A percentile compares a stretch with the other conserved stretches of the same genome.
Evolutionary conservation across 2,888 invertebrate genomes (phyloP).

Genomic region (Siphlonurus alternatus): DNA sequence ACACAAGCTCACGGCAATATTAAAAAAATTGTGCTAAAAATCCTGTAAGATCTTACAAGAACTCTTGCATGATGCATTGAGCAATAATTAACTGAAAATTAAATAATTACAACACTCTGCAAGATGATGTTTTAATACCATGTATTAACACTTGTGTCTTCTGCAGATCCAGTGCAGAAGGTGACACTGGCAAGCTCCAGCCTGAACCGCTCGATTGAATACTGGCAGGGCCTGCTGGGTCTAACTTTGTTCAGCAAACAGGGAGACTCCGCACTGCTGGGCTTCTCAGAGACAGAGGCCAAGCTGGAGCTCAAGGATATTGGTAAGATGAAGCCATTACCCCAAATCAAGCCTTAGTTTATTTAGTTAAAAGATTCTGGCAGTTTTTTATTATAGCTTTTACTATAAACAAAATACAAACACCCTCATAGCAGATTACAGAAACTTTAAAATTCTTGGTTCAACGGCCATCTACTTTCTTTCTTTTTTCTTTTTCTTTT

Average conservation of each 20-base stretch:
- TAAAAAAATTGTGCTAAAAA: too few relatives aligned
- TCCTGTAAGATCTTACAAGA: too few relatives aligned
- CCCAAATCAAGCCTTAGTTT: too few relatives aligned
- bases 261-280: slow-evolving; percentile 43
- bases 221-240: slow-evolving; percentile 67
- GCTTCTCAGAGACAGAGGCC: slow-evolving; percentile 54
- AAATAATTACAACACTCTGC: not conserved
- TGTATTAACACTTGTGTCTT: too few relatives aligned
- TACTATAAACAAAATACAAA: too few relatives aligned
- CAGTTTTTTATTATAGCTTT: too few relatives aligned
- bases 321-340: slow-evolving; percentile 34
- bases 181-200: slow-evolving; percentile 65
- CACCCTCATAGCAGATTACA: too few relatives aligned
- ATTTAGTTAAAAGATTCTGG: not conserved
- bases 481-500: too few relatives aligned
- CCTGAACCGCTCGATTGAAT: slow-evolving; percentile 54
- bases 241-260: slow-evolving; percentile 48
- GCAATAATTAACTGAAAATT: not conserved
- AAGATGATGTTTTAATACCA: not conserved
- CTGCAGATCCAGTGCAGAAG: slow-evolving; percentile 59
- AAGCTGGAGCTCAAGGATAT: slow-evolving; percentile 60
- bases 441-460: too few relatives aligned
- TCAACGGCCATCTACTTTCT: too few relatives aligned
- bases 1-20: too few relatives aligned
- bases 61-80: too few relatives aligned